Conservation (phyloP, 2,113 vertebrate genomes). For the Otis tarda region DNA sequence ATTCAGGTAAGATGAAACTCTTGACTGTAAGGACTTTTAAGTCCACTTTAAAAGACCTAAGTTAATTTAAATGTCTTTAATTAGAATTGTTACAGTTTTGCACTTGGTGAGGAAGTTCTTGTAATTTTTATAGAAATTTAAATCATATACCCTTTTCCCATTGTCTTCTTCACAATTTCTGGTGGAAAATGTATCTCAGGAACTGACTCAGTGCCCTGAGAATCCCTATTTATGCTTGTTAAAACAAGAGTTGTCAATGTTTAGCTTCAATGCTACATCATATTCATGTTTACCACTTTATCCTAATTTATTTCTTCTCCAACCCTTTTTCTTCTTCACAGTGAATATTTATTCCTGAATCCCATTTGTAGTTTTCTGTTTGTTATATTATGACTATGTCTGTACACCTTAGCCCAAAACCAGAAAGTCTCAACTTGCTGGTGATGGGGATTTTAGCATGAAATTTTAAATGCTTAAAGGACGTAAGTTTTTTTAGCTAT, state of each 20-base stretch:
- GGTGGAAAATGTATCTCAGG: constrained; percentile 19
- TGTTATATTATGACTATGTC: not conserved
- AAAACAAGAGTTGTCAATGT: not conserved
- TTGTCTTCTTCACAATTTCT: not conserved
- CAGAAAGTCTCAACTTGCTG: not conserved
- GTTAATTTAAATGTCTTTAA: not conserved
- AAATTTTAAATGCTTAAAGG: not conserved
- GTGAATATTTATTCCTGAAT: not conserved
- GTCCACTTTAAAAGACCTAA: not conserved
- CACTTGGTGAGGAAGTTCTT: not conserved
- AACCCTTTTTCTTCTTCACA: not conserved
- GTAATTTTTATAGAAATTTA: not conserved
- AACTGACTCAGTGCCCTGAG: not conserved
- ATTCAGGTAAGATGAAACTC: constrained; percentile 33
- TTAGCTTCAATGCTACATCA: not conserved
- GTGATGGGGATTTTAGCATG: not conserved
- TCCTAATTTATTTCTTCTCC: not conserved
- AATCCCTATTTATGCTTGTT: not conserved
- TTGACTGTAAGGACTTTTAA: constrained; percentile 11
- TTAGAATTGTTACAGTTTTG: not conserved
- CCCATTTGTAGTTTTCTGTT: not conserved
- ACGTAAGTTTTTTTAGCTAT: not conserved
- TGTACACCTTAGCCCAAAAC: not conserved
- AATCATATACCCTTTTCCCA: not conserved
- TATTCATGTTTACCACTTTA: not conserved